Evolutionary conservation across 1,140 invertebrate species (phyloP).

Genomic region (Pantala flavescens): DNA sequence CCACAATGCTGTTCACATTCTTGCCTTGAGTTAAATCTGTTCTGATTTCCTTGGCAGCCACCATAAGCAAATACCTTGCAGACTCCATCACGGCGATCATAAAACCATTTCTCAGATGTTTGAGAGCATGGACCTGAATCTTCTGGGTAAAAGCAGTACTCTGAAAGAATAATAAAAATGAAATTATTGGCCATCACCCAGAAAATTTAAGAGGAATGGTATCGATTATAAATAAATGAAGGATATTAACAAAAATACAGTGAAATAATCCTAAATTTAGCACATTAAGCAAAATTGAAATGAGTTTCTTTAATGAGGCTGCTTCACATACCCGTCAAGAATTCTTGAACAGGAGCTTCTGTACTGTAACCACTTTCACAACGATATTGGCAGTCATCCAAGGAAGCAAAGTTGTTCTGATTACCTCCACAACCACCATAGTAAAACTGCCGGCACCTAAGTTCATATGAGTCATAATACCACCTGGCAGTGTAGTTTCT

Average conservation of each 20-base stretch:
- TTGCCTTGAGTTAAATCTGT: slow-evolving; percentile 65
- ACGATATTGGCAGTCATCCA: slow-evolving; percentile 51
- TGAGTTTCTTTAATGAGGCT: too few relatives aligned
- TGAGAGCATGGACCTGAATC: slow-evolving; percentile 59
- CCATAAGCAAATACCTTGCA: slow-evolving; percentile 75
- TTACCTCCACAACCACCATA: slow-evolving; percentile 77
- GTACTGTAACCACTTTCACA: slow-evolving; percentile 40
- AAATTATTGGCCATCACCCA: not conserved
- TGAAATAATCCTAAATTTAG: too few relatives aligned
- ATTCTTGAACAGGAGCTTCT: slow-evolving; percentile 22
- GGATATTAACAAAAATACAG: too few relatives aligned
- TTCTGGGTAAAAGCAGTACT: slow-evolving; percentile 55
- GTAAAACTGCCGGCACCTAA: slow-evolving; percentile 61
- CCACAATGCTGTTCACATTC: slow-evolving; percentile 70
- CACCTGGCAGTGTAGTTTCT: slow-evolving; percentile 64
- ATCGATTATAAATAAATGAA: not conserved
- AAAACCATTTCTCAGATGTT: slow-evolving; percentile 56
- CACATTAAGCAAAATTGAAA: too few relatives aligned
- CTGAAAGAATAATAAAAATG: slow-evolving; percentile 36
- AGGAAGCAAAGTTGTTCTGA: slow-evolving; percentile 62
- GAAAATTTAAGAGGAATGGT: slow-evolving; percentile 21
- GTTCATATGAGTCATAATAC: slow-evolving; percentile 69
- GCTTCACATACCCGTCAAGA: slow-evolving; percentile 21
- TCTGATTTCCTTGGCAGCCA: slow-evolving; percentile 77
- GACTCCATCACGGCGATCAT: slow-evolving; percentile 59